phyloP scores from a whole-genome alignment of 2,113 vertebrate genomes.

The Zonotrichia leucophrys region DNA sequence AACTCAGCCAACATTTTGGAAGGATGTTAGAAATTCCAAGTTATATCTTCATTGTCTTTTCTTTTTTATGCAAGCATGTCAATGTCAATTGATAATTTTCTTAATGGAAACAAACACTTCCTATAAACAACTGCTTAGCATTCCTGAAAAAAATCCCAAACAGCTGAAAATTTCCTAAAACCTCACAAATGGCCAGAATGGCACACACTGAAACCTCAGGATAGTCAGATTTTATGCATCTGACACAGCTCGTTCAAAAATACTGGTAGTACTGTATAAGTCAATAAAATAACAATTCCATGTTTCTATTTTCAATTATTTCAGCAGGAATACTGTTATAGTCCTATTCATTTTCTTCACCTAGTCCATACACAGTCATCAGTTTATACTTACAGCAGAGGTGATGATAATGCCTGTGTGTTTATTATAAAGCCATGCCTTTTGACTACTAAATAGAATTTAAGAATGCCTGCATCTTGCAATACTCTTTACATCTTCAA shows the following conservation, averaged over 20 bases:
- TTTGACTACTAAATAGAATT: neutral
- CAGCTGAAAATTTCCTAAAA: neutral
- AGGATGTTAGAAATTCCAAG: neutral
- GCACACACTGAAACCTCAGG: neutral
- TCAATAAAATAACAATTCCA: neutral
- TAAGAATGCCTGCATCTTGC: neutral
- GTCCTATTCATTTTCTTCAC: neutral
- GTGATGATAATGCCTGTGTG: neutral
- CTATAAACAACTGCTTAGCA: neutral
- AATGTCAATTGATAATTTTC: neutral
- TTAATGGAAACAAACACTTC: neutral
- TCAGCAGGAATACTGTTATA: neutral
- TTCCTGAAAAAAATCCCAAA: neutral
- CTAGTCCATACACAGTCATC: neutral
- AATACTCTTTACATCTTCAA: neutral
- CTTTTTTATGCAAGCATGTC: neutral
- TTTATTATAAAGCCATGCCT: neutral
- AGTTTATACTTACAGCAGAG: neutral
- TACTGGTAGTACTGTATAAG: fast-evolving
- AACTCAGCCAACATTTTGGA: neutral
- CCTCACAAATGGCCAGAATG: neutral
- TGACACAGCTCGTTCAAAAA: neutral
- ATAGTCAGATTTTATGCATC: neutral
- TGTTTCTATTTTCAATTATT: neutral
- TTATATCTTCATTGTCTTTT: neutral